A percentile compares a stretch with the other conserved stretches of the same genome.
Evolutionary conservation across 2,797 vertebrate species (phyloP).

Genomic region (Hydrocynus forskahlii): DNA sequence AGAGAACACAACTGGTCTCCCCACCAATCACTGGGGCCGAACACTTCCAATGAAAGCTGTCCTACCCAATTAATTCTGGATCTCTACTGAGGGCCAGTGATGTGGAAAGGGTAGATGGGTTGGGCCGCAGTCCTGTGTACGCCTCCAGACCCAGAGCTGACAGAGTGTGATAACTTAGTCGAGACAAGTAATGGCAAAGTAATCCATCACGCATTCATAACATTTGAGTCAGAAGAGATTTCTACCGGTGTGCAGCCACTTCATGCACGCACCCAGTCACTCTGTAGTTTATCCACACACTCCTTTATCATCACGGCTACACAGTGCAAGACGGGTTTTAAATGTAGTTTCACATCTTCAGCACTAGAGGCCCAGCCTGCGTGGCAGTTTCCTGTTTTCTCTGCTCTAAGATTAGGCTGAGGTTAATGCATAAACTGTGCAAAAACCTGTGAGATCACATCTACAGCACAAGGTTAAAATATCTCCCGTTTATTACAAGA

Average conservation of each 20-base stretch:
- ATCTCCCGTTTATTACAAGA: no score
- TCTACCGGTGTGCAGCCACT: conserved; percentile 19
- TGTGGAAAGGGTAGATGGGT: neutral
- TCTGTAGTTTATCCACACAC: no score
- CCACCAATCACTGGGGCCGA: conserved; percentile 15
- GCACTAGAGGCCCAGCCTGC: neutral
- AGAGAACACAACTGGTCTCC: conserved; percentile 15
- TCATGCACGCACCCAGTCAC: neutral
- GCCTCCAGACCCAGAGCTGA: neutral
- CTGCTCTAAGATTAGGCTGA: no score
- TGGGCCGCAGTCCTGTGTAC: neutral
- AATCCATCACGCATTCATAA: neutral
- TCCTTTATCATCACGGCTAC: no score
- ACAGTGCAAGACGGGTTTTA: no score
- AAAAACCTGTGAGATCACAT: no score
- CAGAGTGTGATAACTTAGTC: neutral
- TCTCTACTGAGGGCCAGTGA: conserved; percentile 27
- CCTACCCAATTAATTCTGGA: conserved; percentile 32
- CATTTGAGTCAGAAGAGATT: conserved; percentile 23
- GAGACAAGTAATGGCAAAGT: neutral
- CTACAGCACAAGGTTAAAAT: no score
- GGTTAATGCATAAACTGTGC: no score
- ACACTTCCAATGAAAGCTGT: conserved; percentile 32
- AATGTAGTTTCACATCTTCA: neutral
- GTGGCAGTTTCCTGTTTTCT: no score